These are phyloP conservation scores for Melitaea cinxia DNA, from an alignment of 1,140 invertebrate species.

Conservation along the genomic window DNA sequence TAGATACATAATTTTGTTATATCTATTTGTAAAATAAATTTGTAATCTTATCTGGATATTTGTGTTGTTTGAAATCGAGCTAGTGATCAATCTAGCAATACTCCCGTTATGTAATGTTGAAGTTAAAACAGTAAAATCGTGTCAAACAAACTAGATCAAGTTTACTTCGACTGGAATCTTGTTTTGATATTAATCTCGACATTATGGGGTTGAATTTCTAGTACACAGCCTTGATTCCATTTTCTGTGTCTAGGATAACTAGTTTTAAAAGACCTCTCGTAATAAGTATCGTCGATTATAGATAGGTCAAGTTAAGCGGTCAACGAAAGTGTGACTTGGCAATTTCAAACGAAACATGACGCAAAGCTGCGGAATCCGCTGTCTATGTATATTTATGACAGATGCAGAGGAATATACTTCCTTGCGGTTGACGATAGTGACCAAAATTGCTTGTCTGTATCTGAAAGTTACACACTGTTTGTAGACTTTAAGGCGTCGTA, in stretches of 20 bases:
- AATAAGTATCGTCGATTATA: not conserved
- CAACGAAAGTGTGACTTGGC: constrained; percentile 22
- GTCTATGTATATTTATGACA: not conserved
- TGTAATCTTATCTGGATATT: too few relatives aligned
- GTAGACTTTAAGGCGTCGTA: constrained; percentile 30
- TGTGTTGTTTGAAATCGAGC: too few relatives aligned
- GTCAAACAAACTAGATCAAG: constrained; percentile 38
- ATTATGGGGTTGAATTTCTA: constrained; percentile 41
- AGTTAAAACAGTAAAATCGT: constrained; percentile 17
- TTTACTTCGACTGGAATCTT: constrained; percentile 42
- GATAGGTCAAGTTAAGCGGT: constrained; percentile 24
- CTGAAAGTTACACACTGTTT: constrained; percentile 13
- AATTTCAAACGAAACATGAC: constrained; percentile 38
- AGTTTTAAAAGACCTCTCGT: constrained; percentile 13
- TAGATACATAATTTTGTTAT: too few relatives aligned
- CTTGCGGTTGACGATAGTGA: constrained; percentile 1
- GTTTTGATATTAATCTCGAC: constrained; percentile 44
- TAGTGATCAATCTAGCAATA: not conserved
- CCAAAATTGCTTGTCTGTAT: constrained; percentile 2
- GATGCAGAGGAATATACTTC: constrained; percentile 11
- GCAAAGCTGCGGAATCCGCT: constrained; percentile 25
- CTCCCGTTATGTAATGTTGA: not conserved
- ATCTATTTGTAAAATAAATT: too few relatives aligned
- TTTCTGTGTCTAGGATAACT: constrained; percentile 38
- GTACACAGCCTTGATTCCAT: constrained; percentile 41